Percentiles rank a stretch among this genome's conserved stretches.
Evolutionary conservation across 2,797 vertebrate species (phyloP).

Genomic region (Chaetodon trifasciatus): DNA sequence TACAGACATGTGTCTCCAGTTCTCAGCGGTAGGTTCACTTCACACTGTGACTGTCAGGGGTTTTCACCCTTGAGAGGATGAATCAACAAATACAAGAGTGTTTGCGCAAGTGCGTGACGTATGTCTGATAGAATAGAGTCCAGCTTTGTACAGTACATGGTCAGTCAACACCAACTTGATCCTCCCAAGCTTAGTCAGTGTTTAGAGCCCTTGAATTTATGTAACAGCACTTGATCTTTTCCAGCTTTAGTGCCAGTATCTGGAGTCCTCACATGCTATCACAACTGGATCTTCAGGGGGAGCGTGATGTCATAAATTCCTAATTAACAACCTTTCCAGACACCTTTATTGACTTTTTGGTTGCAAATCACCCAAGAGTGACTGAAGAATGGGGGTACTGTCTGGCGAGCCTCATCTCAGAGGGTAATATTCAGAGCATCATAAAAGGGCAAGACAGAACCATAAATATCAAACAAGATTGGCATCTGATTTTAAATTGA

Average conservation of each 20-base stretch:
- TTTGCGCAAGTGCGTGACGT: slow-evolving; percentile 4
- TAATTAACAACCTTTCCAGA: slow-evolving; percentile 76
- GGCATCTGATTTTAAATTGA: slow-evolving; percentile 69
- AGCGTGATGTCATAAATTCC: slow-evolving; percentile 63
- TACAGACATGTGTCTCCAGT: slow-evolving; percentile 35
- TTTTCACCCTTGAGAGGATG: background rate
- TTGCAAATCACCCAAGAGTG: slow-evolving; percentile 71
- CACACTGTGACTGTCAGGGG: slow-evolving; percentile 12
- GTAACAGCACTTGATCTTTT: slow-evolving; percentile 40
- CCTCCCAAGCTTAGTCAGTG: slow-evolving; percentile 13
- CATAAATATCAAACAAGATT: slow-evolving; percentile 71
- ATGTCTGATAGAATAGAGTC: slow-evolving; percentile 4
- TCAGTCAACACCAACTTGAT: slow-evolving; percentile 18
- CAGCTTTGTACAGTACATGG: slow-evolving; percentile 8
- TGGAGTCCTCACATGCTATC: slow-evolving; percentile 36
- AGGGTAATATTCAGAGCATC: slow-evolving; percentile 54
- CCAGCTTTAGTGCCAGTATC: slow-evolving; percentile 44
- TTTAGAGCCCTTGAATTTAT: slow-evolving; percentile 50
- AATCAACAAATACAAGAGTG: slow-evolving; percentile 29
- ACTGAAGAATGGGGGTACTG: slow-evolving; percentile 45
- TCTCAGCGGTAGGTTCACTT: slow-evolving; percentile 36
- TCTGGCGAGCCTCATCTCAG: slow-evolving; percentile 59
- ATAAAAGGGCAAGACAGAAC: slow-evolving; percentile 66
- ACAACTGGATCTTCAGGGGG: slow-evolving; percentile 47
- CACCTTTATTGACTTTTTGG: slow-evolving; percentile 72